phyloP scores from a whole-genome alignment of 2,888 invertebrate species.

The Labia minor region DNA sequence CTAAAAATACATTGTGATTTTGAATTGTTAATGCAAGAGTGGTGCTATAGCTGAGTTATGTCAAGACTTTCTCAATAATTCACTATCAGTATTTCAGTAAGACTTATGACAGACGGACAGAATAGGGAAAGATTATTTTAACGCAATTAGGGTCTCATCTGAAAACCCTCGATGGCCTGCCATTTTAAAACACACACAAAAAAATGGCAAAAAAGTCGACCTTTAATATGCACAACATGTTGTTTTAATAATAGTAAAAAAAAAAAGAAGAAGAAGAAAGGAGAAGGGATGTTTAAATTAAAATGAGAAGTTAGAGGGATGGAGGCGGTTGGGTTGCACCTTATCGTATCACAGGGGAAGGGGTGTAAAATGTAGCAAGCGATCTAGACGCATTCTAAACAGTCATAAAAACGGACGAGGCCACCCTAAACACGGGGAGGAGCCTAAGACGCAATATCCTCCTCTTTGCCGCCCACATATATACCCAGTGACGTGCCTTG shows the following conservation, averaged over 20 bases:
- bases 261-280: not conserved
- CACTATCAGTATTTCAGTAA: not conserved
- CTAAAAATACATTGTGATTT: no score
- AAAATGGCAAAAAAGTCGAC: not conserved
- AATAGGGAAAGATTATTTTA: not conserved
- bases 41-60: no score
- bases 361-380: conserved; percentile 13
- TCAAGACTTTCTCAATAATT: not conserved
- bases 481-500: not conserved
- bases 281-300: conserved; percentile 8
- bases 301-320: not conserved
- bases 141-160: not conserved
- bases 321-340: not conserved
- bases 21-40: no score
- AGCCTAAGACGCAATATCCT: not conserved
- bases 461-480: conserved; percentile 1
- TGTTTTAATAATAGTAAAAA: conserved; percentile 13
- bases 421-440: not conserved
- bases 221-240: not conserved
- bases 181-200: no score
- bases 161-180: no score
- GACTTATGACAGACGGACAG: conserved; percentile 8
- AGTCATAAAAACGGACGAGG: conserved; percentile 13
- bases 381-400: conserved; percentile 4
- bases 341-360: not conserved